Evolutionary conservation across 2,113 vertebrate genomes (phyloP).

Genomic region (Pterophyllum scalare): DNA sequence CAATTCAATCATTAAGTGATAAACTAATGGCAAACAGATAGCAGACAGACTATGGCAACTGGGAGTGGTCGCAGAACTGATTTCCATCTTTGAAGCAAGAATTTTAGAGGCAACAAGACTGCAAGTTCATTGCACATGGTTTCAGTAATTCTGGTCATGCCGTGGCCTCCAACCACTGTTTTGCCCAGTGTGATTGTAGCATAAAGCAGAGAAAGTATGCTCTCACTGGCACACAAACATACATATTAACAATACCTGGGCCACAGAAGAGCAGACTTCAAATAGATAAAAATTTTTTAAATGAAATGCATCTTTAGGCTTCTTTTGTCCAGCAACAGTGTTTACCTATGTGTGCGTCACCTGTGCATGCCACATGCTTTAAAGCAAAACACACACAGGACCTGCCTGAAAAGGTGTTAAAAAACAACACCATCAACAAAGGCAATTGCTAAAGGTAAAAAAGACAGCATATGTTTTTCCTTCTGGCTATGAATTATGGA

Average conservation of each 20-base stretch:
- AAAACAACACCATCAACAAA: slow-evolving; percentile 22
- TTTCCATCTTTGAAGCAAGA: background rate
- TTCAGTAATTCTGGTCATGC: background rate
- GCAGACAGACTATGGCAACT: background rate
- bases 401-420: slow-evolving; percentile 47
- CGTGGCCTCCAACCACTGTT: background rate
- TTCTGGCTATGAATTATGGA: slow-evolving; percentile 69
- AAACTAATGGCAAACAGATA: background rate
- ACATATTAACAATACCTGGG: background rate
- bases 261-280: background rate
- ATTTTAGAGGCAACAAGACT: no score
- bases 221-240: slow-evolving; percentile 6
- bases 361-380: slow-evolving; percentile 20
- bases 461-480: slow-evolving; percentile 63
- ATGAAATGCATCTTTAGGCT: background rate
- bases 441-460: slow-evolving; percentile 46
- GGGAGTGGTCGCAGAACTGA: background rate
- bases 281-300: background rate
- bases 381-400: slow-evolving; percentile 34
- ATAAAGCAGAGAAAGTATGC: background rate
- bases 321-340: slow-evolving; percentile 10
- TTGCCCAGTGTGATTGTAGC: background rate
- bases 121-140: background rate
- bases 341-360: background rate
- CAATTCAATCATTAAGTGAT: background rate